A percentile compares a stretch with the other conserved stretches of the same genome.
Conservation (phyloP, 2,888 invertebrate species). For the Heteropelma amictum region DNA sequence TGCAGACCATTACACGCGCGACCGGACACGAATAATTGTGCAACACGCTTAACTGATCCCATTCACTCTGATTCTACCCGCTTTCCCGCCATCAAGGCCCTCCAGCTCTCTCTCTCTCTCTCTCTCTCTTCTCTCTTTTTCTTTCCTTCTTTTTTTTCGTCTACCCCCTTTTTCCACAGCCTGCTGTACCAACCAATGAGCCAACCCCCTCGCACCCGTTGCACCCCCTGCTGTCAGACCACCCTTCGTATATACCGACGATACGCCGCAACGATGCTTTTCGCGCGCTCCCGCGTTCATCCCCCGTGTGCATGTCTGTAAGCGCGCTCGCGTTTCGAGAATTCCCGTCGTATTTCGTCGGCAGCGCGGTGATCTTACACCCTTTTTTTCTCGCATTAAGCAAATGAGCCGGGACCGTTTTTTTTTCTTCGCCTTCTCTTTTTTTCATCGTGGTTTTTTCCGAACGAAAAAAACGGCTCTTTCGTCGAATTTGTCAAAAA, state of each 20-base stretch:
- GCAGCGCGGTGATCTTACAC: not conserved
- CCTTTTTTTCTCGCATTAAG: too few species aligned
- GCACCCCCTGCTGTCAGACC: constrained; percentile 38
- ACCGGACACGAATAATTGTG: constrained; percentile 83
- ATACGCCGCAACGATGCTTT: constrained; percentile 49
- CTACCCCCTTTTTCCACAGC: not conserved
- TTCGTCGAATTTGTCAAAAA: too few species aligned
- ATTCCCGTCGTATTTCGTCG: not conserved
- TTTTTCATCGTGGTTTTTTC: not conserved
- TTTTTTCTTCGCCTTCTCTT: not conserved
- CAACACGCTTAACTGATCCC: constrained; percentile 83
- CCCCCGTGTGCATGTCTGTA: constrained; percentile 1
- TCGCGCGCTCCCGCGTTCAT: constrained; percentile 40
- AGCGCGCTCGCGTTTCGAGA: too few species aligned
- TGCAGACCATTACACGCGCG: constrained; percentile 83
- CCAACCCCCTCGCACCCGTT: constrained; percentile 28
- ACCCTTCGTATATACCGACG: constrained; percentile 44
- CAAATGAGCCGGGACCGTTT: too few species aligned
- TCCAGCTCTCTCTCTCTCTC: constrained; percentile 33
- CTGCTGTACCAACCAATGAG: constrained; percentile 32
- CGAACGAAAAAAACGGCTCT: too few species aligned
- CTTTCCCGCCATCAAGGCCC: constrained; percentile 67
- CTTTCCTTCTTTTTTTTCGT: not conserved
- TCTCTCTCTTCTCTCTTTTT: constrained; percentile 12
- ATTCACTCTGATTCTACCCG: constrained; percentile 79